Conservation (phyloP, 1,140 invertebrate species). For the Drosophila saltans region DNA sequence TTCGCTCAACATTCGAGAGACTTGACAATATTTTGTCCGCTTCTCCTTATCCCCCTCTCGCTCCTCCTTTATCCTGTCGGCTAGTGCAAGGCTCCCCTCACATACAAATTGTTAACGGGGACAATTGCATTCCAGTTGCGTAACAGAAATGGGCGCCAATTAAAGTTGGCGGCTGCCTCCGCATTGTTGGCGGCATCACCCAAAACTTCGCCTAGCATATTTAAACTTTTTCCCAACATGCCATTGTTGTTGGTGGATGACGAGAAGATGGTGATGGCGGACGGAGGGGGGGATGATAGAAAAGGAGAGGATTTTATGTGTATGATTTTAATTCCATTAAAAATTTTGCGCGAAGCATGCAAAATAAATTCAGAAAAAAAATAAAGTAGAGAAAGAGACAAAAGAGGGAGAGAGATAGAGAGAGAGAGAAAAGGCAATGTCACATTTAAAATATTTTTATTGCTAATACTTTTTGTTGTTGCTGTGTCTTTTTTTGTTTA, state of each 20-base stretch:
- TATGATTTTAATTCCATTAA: constrained; percentile 79
- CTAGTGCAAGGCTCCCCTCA: constrained; percentile 69
- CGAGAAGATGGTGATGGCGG: constrained; percentile 7
- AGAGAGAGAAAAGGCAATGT: constrained; percentile 34
- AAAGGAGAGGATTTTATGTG: constrained; percentile 51
- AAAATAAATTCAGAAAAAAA: constrained; percentile 52
- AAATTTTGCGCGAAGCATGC: constrained; percentile 59
- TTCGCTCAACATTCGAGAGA: constrained; percentile 9
- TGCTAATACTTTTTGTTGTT: constrained; percentile 70
- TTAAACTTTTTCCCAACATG: constrained; percentile 66
- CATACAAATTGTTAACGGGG: constrained; percentile 75
- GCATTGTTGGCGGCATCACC: constrained; percentile 54
- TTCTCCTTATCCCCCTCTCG: background rate
- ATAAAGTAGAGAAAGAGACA: constrained; percentile 1
- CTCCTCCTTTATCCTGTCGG: background rate
- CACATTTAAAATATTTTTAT: constrained; percentile 79
- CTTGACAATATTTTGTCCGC: constrained; percentile 14
- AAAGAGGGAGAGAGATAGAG: background rate
- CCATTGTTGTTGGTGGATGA: constrained; percentile 37
- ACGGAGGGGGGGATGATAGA: background rate
- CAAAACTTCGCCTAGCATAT: constrained; percentile 69
- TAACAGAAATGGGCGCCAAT: constrained; percentile 79
- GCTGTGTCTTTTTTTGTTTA: constrained; percentile 23
- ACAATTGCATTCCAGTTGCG: constrained; percentile 82
- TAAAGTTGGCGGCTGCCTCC: constrained; percentile 69